Percentiles rank a stretch among this genome's conserved stretches.
phyloP scores from a whole-genome alignment of 35 echinoderm and acorn worm species.

The Amphiura filiformis region DNA sequence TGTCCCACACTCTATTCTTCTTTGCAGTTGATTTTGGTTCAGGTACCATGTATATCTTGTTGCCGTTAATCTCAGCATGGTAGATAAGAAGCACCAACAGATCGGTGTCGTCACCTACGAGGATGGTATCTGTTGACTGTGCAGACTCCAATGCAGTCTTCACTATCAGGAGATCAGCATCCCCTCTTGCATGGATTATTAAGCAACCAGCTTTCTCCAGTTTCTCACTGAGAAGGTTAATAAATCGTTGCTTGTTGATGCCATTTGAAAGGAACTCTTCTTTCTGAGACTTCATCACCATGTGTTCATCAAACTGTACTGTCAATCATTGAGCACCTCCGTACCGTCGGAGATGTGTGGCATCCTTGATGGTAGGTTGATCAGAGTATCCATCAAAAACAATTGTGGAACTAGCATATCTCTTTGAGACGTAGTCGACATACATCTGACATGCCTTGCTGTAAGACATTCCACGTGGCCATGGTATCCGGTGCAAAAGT shows the following conservation, averaged over 20 bases:
- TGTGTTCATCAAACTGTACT: constrained; percentile 41
- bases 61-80: background rate
- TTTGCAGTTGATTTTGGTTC: background rate
- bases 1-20: constrained; percentile 25
- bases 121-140: background rate
- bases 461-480: constrained; percentile 52
- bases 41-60: background rate
- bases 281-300: constrained; percentile 34
- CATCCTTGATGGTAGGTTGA: constrained; percentile 38
- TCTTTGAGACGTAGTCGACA: background rate
- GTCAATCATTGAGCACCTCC: background rate
- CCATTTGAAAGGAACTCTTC: constrained; percentile 40
- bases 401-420: constrained; percentile 25
- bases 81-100: constrained; percentile 20
- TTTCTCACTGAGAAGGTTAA: constrained; percentile 17
- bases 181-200: constrained; percentile 16
- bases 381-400: constrained; percentile 63
- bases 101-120: constrained; percentile 31
- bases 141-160: background rate
- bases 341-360: constrained; percentile 17
- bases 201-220: background rate
- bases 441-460: constrained; percentile 26
- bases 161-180: constrained; percentile 23
- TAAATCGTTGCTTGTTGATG: constrained; percentile 50
- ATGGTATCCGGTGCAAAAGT: constrained; percentile 56